Evolutionary conservation across 2,797 vertebrate species (phyloP).

Genomic region (Acipenser oxyrinchus): DNA sequence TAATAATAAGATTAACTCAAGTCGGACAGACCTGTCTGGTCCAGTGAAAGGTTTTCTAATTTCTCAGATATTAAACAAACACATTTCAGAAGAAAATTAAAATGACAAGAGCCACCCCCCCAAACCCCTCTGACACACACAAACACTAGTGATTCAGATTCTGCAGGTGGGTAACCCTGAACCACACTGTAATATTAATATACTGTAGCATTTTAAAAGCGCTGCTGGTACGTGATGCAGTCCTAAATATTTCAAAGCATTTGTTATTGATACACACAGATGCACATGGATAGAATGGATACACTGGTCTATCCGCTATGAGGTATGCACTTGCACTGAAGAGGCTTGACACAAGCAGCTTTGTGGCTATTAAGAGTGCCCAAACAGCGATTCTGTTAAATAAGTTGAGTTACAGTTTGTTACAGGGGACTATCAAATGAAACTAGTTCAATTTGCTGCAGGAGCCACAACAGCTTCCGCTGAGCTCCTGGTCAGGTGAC

Average conservation of each 20-base stretch:
- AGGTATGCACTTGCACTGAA: too few relatives aligned
- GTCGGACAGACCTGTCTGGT: conserved; percentile 90
- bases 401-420: too few relatives aligned
- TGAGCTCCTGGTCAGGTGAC: too few relatives aligned
- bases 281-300: too few relatives aligned
- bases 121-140: conserved; percentile 77
- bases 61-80: conserved; percentile 94
- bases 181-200: conserved; percentile 80
- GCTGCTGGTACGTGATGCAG: conserved; percentile 58
- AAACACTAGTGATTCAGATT: conserved; percentile 67
- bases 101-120: conserved; percentile 93
- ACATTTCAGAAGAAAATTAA: conserved; percentile 91
- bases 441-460: too few relatives aligned
- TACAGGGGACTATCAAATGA: too few relatives aligned
- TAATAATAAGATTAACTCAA: conserved; percentile 88
- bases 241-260: conserved; percentile 37
- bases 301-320: too few relatives aligned
- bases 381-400: too few relatives aligned
- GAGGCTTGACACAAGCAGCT: too few relatives aligned
- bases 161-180: conserved; percentile 76
- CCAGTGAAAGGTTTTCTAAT: conserved; percentile 83
- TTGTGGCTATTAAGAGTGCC: too few relatives aligned
- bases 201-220: conserved; percentile 45
- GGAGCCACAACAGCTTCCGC: too few relatives aligned
- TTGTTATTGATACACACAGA: too few relatives aligned